Evolutionary conservation across 2,888 invertebrate species (phyloP).

Genomic region (Caenorhabditis uteleia): DNA sequence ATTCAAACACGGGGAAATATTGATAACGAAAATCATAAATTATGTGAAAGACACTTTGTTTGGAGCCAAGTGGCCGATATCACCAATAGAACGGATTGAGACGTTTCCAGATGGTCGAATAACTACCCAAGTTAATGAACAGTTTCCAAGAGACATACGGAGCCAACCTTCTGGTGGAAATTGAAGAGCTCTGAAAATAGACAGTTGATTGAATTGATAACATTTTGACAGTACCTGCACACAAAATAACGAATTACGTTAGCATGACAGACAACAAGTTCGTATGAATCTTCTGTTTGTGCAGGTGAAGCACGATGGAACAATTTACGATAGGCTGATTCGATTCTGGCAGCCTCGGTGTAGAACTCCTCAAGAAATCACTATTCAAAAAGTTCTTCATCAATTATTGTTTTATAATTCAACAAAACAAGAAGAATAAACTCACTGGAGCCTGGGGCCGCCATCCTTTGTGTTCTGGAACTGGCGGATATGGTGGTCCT

Average conservation of each 20-base stretch:
- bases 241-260: slow-evolving; percentile 95
- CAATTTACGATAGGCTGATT: slow-evolving; percentile 83
- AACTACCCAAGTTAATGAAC: slow-evolving; percentile 86
- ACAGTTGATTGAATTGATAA: neutral
- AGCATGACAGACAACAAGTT: slow-evolving; percentile 92
- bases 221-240: slow-evolving; percentile 77
- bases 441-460: slow-evolving; percentile 81
- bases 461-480: slow-evolving; percentile 88
- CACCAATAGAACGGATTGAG: slow-evolving; percentile 81
- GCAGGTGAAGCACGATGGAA: slow-evolving; percentile 84
- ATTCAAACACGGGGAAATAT: too few relatives aligned
- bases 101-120: slow-evolving; percentile 90
- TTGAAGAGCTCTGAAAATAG: slow-evolving; percentile 82
- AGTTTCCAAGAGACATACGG: slow-evolving; percentile 87
- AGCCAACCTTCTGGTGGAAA: slow-evolving; percentile 97
- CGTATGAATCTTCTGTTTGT: slow-evolving; percentile 84
- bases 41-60: slow-evolving; percentile 72
- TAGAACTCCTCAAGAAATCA: slow-evolving; percentile 62
- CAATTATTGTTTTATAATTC: neutral
- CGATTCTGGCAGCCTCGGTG: slow-evolving; percentile 64
- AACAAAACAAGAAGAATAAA: slow-evolving; percentile 2
- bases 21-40: too few relatives aligned
- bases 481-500: slow-evolving; percentile 92
- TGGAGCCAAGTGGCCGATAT: slow-evolving; percentile 87
- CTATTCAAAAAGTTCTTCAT: neutral